Evolutionary conservation across 2,113 vertebrate genomes (phyloP), one percentile per base, ranked within the genome.

Genomic region (Tamias sibiricus): DNA sequence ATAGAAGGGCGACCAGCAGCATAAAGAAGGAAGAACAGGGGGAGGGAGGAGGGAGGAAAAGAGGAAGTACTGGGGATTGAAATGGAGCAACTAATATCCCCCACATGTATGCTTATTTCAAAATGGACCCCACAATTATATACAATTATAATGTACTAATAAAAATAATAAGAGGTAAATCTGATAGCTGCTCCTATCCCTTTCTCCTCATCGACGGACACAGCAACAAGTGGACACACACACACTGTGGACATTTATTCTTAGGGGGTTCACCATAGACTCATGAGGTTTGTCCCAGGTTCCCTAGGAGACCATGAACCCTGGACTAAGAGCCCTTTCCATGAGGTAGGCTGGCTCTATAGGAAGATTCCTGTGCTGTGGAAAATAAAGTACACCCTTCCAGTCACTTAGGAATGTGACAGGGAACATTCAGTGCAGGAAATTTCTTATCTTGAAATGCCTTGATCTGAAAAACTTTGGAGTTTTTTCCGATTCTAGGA

Each of bases 221-320:
- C 24, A 82, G 20, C 10, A 40, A 32, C 20, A 91, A 54, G 74
- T 6, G 16, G 35, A 54, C 69, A 44, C 1, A 16, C 2, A 30
- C 0, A 32, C 6, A 40, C 14, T 1, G 22, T 47, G 35, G 24
- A 1, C 0, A 14, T 19, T 42, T 10, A n/a, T 44, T 42, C 75
- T 81, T 26, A 76, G 24, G 79, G 42, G 59, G 3, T 13, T 13
- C 13, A 57, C 28, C 49, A n/a, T 10, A 81, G 87, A 57, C 4
- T 59, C 35, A 6, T 4, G 35, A 28, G 5, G 2, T 24, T 44
- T 28, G 10, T 17, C 17, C 35, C 10, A 1, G 20, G 75, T 12
- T 40, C 54, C 54, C 26, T 9, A 7, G 20, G 13, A n/a, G 0
- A 3, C 32, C 16, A 1, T 0, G 62, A 54, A 11, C 52, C 62